Conservation (phyloP, 2,113 vertebrate genomes). For the Gadus chalcogrammus region DNA sequence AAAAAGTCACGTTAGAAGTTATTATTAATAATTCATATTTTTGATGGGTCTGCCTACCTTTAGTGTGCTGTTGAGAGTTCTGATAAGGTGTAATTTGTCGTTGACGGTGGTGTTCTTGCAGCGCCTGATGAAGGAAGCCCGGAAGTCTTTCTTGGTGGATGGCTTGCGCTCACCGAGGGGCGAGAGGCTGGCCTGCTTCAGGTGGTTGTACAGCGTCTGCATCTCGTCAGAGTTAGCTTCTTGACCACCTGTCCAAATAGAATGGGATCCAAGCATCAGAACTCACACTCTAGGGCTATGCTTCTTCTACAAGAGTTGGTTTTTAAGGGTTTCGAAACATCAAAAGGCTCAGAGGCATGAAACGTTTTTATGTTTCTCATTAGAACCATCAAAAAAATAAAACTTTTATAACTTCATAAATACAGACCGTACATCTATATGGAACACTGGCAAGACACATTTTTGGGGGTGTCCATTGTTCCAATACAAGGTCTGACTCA, state of each 20-base stretch:
- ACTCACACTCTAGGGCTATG: too few species aligned
- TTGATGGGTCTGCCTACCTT: conserved; percentile 79
- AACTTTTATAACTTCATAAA: too few species aligned
- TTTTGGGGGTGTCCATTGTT: too few species aligned
- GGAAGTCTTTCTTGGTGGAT: conserved; percentile 89
- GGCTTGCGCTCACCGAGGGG: conserved; percentile 88
- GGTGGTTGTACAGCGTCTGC: conserved; percentile 89
- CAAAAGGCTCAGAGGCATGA: too few species aligned
- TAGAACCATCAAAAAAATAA: too few species aligned
- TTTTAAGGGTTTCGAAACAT: too few species aligned
- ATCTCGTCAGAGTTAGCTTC: conserved; percentile 81
- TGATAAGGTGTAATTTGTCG: conserved; percentile 88
- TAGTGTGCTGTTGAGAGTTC: conserved; percentile 91
- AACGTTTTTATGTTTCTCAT: too few species aligned
- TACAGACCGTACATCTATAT: too few species aligned
- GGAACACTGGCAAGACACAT: too few species aligned
- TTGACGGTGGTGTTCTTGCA: conserved; percentile 91
- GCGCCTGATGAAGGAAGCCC: conserved; percentile 91
- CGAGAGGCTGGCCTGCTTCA: conserved; percentile 91
- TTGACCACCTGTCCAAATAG: conserved; percentile 33
- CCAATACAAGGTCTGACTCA: neutral
- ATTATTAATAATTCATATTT: too few species aligned
- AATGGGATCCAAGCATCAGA: neutral
- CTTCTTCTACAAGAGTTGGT: too few species aligned
- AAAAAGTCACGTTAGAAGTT: too few species aligned